These are phyloP conservation scores for Eudyptes chrysolophus DNA, from an alignment of 2,113 vertebrate genomes.

Conservation along the genomic window DNA sequence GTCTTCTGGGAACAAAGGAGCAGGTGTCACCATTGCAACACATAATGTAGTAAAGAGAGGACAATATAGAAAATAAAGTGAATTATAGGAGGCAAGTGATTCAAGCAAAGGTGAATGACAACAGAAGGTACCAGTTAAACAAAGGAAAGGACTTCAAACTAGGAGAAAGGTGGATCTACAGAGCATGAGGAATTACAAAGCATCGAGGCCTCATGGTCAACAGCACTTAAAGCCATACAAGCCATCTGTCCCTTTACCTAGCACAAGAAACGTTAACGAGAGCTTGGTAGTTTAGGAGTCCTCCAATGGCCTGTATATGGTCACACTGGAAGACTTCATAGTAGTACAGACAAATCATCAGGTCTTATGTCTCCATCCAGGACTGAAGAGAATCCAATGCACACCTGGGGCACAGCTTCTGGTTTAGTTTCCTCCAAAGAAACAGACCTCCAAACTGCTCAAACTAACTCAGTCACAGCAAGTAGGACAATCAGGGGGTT, in stretches of 20 bases:
- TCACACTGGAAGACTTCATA: neutral
- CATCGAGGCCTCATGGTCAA: neutral
- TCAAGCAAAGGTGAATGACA: neutral
- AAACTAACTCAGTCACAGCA: neutral
- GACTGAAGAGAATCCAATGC: neutral
- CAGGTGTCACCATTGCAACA: neutral
- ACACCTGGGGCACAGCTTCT: neutral
- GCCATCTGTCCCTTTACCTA: neutral
- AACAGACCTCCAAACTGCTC: neutral
- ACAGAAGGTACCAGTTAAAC: neutral
- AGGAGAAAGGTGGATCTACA: neutral
- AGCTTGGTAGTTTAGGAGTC: neutral
- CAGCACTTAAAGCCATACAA: neutral
- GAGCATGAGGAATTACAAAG: neutral
- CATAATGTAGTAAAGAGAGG: neutral
- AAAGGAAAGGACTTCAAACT: neutral
- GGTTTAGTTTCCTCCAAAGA: neutral
- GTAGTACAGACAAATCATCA: neutral
- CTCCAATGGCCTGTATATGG: rapidly evolving
- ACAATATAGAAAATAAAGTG: neutral
- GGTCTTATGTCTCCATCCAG: neutral
- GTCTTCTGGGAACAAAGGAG: neutral
- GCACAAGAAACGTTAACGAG: neutral
- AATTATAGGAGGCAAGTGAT: neutral
- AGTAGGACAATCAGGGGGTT: neutral